phyloP scores from a whole-genome alignment of 2,888 invertebrate genomes.

The Colletes collaris region DNA sequence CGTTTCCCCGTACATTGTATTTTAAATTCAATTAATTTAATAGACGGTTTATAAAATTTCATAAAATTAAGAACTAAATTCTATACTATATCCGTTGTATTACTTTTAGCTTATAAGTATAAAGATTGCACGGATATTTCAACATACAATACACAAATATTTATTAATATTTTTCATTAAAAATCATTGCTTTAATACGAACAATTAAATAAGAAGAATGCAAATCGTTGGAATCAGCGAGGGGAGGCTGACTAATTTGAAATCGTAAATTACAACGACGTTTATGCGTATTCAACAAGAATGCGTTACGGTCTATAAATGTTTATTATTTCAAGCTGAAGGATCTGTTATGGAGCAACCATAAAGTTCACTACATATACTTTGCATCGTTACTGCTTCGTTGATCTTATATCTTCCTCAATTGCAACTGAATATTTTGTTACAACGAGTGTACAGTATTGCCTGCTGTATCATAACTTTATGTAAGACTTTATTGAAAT shows the following conservation, averaged over 20 bases:
- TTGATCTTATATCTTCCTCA: constrained; percentile 19
- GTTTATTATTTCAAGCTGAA: constrained; percentile 54
- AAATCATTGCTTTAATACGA: no score
- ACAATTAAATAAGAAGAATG: background rate
- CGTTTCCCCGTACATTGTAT: background rate
- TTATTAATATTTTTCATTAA: no score
- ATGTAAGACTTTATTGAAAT: background rate
- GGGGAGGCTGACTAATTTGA: constrained; percentile 25
- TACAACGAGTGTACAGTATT: background rate
- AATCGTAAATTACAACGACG: constrained; percentile 51
- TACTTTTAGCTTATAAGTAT: no score
- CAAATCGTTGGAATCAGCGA: background rate
- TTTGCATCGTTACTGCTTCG: constrained; percentile 22
- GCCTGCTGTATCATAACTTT: background rate
- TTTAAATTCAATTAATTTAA: no score
- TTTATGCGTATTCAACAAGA: constrained; percentile 45
- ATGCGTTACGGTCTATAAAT: constrained; percentile 62
- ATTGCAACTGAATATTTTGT: background rate
- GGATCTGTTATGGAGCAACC: constrained; percentile 25
- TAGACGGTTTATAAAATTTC: no score
- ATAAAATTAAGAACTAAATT: no score
- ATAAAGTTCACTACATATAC: constrained; percentile 42
- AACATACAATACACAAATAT: no score
- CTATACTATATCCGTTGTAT: no score
- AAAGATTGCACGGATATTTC: no score